Conservation (phyloP, 2,113 vertebrate species). For the Rallus limicola region DNA sequence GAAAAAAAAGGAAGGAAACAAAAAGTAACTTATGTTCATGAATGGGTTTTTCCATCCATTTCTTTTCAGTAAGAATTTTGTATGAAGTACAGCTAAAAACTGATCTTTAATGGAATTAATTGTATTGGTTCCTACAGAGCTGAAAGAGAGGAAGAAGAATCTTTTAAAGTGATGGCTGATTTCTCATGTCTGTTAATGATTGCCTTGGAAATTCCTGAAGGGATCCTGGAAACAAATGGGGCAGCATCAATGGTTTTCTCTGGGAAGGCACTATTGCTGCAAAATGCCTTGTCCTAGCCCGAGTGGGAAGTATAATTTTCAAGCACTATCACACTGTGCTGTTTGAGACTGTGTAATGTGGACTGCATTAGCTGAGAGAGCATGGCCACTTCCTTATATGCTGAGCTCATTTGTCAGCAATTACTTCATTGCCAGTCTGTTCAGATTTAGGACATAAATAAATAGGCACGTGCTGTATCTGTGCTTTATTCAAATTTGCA, state of each 20-base stretch:
- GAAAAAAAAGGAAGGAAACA: neutral
- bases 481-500: neutral
- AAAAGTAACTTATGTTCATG: neutral
- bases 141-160: neutral
- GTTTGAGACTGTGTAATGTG: neutral
- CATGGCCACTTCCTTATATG: neutral
- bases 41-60: neutral
- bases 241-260: neutral
- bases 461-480: neutral
- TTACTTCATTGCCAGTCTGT: neutral
- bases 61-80: neutral
- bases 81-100: neutral
- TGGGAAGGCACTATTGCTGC: neutral
- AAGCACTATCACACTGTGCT: neutral
- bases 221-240: neutral
- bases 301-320: neutral
- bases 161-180: conserved; percentile 7
- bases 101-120: neutral
- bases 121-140: neutral
- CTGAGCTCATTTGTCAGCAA: neutral
- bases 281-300: neutral
- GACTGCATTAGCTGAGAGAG: neutral
- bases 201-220: conserved; percentile 33
- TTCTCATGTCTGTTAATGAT: conserved; percentile 18
- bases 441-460: neutral